phyloP scores from a whole-genome alignment of 2,113 vertebrate species.

The Climacteris rufus region DNA sequence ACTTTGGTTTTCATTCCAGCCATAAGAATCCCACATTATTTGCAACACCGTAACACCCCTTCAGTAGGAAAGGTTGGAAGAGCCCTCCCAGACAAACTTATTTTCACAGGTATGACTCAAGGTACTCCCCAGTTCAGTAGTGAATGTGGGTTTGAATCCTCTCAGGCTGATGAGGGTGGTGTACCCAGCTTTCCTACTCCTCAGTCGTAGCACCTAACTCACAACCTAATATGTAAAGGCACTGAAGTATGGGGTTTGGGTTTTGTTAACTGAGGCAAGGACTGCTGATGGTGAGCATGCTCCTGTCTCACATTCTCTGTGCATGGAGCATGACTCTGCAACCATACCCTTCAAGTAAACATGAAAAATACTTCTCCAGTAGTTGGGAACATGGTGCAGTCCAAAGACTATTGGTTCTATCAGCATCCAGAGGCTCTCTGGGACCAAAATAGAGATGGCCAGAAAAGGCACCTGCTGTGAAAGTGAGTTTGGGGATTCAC shows the following conservation, averaged over 20 bases:
- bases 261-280: background rate
- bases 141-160: background rate
- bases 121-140: background rate
- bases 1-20: background rate
- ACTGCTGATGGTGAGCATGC: background rate
- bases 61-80: background rate
- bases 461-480: background rate
- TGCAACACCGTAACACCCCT: background rate
- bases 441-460: background rate
- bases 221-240: background rate
- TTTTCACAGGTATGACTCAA: background rate
- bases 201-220: background rate
- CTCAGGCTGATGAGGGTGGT: background rate
- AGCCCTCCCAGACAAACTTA: background rate
- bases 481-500: fast-evolving
- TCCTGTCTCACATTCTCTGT: background rate
- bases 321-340: background rate
- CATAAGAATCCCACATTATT: background rate
- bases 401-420: background rate
- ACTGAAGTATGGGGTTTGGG: background rate
- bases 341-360: background rate
- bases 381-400: background rate
- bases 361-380: background rate
- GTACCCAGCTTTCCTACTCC: background rate
- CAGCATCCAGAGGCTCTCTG: background rate